A percentile compares a stretch with the other conserved stretches of the same genome.
These are phyloP conservation scores for Riparia riparia DNA, from an alignment of 2,113 vertebrate species.

Conservation along the genomic window DNA sequence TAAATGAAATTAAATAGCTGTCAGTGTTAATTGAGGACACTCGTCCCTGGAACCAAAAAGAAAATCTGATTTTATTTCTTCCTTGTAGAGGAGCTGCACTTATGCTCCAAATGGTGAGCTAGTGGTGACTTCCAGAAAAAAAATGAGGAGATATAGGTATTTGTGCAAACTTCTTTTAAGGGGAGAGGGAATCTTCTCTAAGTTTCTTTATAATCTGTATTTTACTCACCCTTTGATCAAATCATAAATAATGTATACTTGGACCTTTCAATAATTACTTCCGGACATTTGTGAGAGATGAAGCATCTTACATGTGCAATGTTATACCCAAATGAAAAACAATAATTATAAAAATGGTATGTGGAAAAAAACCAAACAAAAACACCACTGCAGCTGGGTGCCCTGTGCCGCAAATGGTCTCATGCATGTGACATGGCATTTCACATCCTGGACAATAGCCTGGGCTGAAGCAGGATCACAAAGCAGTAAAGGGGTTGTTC, in stretches of 20 bases:
- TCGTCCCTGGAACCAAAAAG: neutral
- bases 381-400: neutral
- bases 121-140: neutral
- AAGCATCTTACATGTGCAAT: neutral
- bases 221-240: neutral
- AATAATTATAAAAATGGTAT: fast-evolving
- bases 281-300: fast-evolving
- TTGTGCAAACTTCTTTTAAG: neutral
- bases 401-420: neutral
- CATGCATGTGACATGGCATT: neutral
- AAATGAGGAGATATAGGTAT: neutral
- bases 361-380: no score
- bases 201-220: neutral
- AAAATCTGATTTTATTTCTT: neutral
- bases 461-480: neutral
- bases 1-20: conserved; percentile 58
- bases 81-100: neutral
- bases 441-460: neutral
- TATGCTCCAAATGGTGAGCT: neutral
- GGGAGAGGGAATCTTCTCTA: neutral
- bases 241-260: neutral
- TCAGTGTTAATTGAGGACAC: conserved; percentile 53
- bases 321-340: neutral
- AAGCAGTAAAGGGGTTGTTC: neutral
- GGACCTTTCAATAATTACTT: neutral